Evolutionary conservation across 1,140 invertebrate genomes (phyloP), one percentile per base, ranked within the genome.

Genomic region (Mactra quadrangularis): DNA sequence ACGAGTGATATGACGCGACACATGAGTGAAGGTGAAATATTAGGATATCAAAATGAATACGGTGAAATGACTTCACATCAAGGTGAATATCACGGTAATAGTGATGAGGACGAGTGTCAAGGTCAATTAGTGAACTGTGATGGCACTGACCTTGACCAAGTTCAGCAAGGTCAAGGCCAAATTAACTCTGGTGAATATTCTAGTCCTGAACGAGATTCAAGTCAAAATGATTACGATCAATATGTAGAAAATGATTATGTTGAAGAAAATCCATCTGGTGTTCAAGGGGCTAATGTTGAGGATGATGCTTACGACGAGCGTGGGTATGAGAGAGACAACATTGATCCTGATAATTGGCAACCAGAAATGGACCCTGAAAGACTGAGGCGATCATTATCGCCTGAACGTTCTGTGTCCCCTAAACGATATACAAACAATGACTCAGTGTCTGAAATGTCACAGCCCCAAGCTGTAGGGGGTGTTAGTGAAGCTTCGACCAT

Each of bases 41-140:
- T 81, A 35, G 77, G 77, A 31, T 81, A 81, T 60, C 77, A 81
- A 45, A 81, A 66, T 57, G 64, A 81, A 59, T 81, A 81, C 45
- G 77, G 77, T 47, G 77, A 81, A 52, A 31, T 25, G 11, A 57
- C 47, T 31, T 70, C 64, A 25, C 47, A 64, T 55, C 77, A 81
- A 47, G 22, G 33, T 19, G 77, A 81, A 57, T 81, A 81, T 50
- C 33, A 29, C 6, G 66, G 27, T 19, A 66, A 71, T 41, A 68
- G 64, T 70, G 77, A 79, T 11, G 77, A 59, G 7, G 59, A 50
- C 9, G 45, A 55, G 9, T 47, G 4, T 27, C 41, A 70, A 19
- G 57, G 35, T 74, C 50, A 82, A 38, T n/a, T 59, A 15, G n/a
- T 72, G 50, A 50, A 82, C 41, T 41, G 27, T 59, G 45, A 35